Conservation (phyloP, 1,140 invertebrate genomes). For the Conus betulinus region DNA sequence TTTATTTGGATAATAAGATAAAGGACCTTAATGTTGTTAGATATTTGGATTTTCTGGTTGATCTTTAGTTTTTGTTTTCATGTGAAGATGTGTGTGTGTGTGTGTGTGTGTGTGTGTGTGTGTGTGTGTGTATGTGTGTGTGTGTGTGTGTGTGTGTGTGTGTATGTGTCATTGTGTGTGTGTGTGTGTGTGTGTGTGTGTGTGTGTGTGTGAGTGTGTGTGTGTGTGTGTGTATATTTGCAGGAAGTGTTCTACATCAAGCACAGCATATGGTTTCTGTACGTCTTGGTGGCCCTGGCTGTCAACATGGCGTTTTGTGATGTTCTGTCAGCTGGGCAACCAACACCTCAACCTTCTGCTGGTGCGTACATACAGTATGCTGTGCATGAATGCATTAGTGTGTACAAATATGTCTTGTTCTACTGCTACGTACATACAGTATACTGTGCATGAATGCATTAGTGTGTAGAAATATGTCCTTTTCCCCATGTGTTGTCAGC, state of each 20-base stretch:
- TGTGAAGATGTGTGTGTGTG: no score
- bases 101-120: no score
- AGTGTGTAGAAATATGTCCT: no score
- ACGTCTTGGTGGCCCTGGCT: constrained; percentile 55
- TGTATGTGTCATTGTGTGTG: no score
- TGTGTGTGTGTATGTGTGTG: no score
- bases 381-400: background rate
- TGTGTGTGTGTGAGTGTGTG: background rate
- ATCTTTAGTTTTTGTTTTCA: no score
- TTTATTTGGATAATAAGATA: no score
- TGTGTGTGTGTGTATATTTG: constrained; percentile 40
- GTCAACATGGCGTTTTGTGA: constrained; percentile 56
- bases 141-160: no score
- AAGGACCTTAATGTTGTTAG: no score
- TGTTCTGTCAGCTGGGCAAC: constrained; percentile 51
- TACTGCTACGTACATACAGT: constrained; percentile 54
- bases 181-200: no score
- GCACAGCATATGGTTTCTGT: constrained; percentile 66
- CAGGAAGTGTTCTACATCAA: constrained; percentile 65
- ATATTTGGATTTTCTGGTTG: no score
- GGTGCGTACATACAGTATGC: constrained; percentile 50
- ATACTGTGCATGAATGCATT: background rate
- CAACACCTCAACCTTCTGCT: constrained; percentile 62
- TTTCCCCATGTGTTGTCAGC: no score
- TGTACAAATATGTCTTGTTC: background rate